Base-by-base conservation (phyloP, 2,888 invertebrate genomes). In the Nemotelus pantherinus region DNA sequence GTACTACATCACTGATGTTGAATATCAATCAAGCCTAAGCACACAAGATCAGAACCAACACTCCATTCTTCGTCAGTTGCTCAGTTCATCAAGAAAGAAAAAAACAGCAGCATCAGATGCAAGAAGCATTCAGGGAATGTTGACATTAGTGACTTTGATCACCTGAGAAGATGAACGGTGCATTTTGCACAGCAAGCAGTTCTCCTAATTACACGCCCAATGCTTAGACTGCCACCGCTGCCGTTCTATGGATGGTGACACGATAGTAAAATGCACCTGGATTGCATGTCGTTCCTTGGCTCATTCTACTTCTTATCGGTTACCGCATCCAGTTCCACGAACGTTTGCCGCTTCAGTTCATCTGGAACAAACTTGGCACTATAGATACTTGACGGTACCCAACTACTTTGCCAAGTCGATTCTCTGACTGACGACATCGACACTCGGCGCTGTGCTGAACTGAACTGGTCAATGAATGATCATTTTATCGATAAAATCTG, bases 111-210 rank as follows among this genome's bases (percentile, higher is more conserved):
- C 39, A 63, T 55, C n/a, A 25, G 25, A 25, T 25, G 25, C 55
- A 57, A 53, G 71, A 57, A 43, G 39, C 43, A n/a, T 25, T 10
- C 71, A 10, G 10, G n/a, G 71, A 74, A 74, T 60, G 63, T 60
- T 63, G 63, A 74, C 58, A 45, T 47, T 58, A n/a, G 72, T 47
- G 57, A 47, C 74, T 74, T 74, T 74, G 74, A 74, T 74, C 74
- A 74, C 74, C 60, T 63, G 39, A 74, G 63, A 71, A 74, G 63
- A 63, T 74, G 47, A 74, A 74, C 74, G 71, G 71, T 71, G 47
- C 71, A 74, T 74, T 74, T 63, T 63, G 60, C 74, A 74, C 55
- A 74, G 74, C 63, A 74, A 60, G 74, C 63, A 74, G 47, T 74
- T 74, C 63, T 43, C 63, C 63, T 74, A 74, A 74, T 74, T 74